Base-by-base conservation (phyloP, 2,888 invertebrate genomes). In the Oligia fasciuncula region DNA sequence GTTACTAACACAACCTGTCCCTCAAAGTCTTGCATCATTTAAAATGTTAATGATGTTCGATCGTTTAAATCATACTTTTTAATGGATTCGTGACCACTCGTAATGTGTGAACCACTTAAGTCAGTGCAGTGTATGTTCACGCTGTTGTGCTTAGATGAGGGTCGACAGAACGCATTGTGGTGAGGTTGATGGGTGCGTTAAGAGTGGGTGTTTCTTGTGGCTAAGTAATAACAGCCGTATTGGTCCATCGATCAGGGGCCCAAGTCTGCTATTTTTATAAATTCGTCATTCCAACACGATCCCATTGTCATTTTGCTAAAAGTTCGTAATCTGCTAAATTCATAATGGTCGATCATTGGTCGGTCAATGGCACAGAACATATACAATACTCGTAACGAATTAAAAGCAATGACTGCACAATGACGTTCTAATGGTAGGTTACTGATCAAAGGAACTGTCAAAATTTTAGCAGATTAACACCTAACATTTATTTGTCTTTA, bases 91-190 rank as follows among this genome's bases (percentile, higher is more conserved):
- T 85, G 85, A 87, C 77, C 66, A n/a, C 14, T 62, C 81, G 69
- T 87, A 87, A 77, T 77, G 87, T 80, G 87, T 76, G 87, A 85
- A 68, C 66, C 63, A 76, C 63, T 79, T 87, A 84, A 78, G 62
- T 79, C 85, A 17, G 46, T 60, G 29, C 17, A 29, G 60, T 40
- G 62, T 51, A 60, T 74, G 29, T 63, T 63, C 66, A 51, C n/a
- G 66, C 40, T 54, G 17, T 73, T 57, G 54, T 54, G 60, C 2
- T 2, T 35, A 17, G 72, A 81, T 40, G 84, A 35, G 73, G 85
- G 63, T 35, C n/a, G 68, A 54, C 29, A 60, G 60, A 62, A 9
- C 4, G 46, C 43, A 63, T 68, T 54, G 67, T 54, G n/a, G 35
- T 29, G 43, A 29, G 29, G 19, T 63, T 35, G 49, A 60, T 62